Evolutionary conservation across 1,140 invertebrate species (phyloP), one percentile per base, ranked within the genome.

Genomic region (Heliothis virescens): DNA sequence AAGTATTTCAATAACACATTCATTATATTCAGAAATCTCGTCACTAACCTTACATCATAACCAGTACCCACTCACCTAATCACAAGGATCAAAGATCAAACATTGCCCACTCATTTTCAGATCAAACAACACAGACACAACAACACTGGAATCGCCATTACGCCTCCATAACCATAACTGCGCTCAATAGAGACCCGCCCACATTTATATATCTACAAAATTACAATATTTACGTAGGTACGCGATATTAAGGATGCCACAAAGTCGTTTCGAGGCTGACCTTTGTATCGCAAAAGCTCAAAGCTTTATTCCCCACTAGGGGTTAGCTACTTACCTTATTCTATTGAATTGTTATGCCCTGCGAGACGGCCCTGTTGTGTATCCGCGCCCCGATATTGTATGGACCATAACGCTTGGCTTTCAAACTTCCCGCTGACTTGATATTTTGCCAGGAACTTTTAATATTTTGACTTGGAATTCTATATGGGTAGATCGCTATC

Each of bases 331-430:
- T 52, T 72, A 72, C 69, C 69, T 72, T 71, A 53, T 81, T 77
- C 82, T 78, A 83, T 83, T 83, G 79, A 83, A 80, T 83, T 75
- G 67, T 80, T 78, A 77, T 74, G 73, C 63, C 63, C 75, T 74
- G 72, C 9, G 50, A 59, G 75, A 67, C 67, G 34, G 69, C 52
- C 69, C 69, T 59, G 26, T 55, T 77, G 67, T 48, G 57, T 65
- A 65, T 65, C 62, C 21, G 2, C 69, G 69, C 29, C 34, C n/a
- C 69, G 69, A 72, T 72, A 72, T 57, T 72, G 52, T 72, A 72
- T 72, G 26, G 69, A 72, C 26, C 69, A 57, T 72, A 57, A 72
- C 52, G 52, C 50, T 72, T 57, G 18, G 26, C 50, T 34, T 55
- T 71, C 69, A 72, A 72, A 72, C 69, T 72, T 69, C 55, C n/a